These are phyloP conservation scores for Zygaena filipendulae DNA, from an alignment of 2,888 invertebrate genomes.

Conservation along the genomic window DNA sequence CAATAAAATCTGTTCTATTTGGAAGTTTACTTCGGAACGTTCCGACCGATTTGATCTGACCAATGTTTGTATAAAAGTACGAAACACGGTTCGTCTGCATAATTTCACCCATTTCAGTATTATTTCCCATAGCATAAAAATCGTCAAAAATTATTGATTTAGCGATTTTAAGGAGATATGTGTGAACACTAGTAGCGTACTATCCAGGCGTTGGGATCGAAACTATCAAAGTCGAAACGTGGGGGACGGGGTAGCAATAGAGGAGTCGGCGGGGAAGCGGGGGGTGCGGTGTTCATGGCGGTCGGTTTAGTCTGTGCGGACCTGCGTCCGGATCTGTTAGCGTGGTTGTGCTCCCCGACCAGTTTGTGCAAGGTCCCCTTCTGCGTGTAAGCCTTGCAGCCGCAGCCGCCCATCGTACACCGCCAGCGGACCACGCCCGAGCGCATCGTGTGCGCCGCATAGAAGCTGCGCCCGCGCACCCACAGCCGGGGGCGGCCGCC, in stretches of 20 bases:
- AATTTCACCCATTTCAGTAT: no score
- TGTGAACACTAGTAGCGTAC: constrained; percentile 36
- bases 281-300: constrained; percentile 13
- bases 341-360: constrained; percentile 58
- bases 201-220: constrained; percentile 57
- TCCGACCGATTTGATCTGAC: no score
- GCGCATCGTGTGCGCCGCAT: constrained; percentile 61
- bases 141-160: no score
- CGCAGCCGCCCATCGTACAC: constrained; percentile 61
- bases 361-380: constrained; percentile 54
- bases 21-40: no score
- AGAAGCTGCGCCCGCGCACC: constrained; percentile 61
- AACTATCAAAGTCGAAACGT: constrained; percentile 43
- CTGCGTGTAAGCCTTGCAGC: constrained; percentile 60
- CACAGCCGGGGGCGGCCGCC: constrained; percentile 57
- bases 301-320: constrained; percentile 20
- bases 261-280: constrained; percentile 33
- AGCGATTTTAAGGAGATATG: no score
- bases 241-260: constrained; percentile 41
- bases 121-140: no score
- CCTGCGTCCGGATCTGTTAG: constrained; percentile 44
- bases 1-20: no score
- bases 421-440: constrained; percentile 61
- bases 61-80: no score
- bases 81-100: no score